Evolutionary conservation across 2,888 invertebrate genomes (phyloP).

Genomic region (Xanthorhoe designata): DNA sequence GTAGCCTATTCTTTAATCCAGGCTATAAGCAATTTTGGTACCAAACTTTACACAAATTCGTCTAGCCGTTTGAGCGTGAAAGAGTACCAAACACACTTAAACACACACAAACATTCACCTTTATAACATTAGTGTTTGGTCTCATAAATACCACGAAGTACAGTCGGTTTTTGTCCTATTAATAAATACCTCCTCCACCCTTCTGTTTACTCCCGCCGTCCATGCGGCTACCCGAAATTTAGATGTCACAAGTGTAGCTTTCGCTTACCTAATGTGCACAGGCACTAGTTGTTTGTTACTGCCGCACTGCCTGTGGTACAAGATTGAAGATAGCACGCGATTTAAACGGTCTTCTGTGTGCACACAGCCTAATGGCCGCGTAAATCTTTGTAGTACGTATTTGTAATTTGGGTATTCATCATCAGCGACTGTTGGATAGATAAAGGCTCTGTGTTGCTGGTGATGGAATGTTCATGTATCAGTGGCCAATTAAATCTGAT

Average conservation of each 20-base stretch:
- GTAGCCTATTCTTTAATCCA: no score
- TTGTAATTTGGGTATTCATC: conserved; percentile 49
- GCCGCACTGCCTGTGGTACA: conserved; percentile 69
- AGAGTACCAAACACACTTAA: no score
- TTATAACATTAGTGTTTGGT: no score
- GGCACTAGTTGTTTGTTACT: conserved; percentile 78
- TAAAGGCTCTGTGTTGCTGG: conserved; percentile 33
- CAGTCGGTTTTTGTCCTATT: no score
- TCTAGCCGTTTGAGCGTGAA: no score
- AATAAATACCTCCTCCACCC: conserved; percentile 36
- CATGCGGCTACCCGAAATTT: conserved; percentile 82
- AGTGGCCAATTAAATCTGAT: no score
- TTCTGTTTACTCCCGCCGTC: conserved; percentile 43
- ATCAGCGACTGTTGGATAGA: conserved; percentile 39
- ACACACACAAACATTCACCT: no score
- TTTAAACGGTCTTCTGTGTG: conserved; percentile 69
- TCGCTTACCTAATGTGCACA: conserved; percentile 74
- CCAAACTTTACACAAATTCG: no score
- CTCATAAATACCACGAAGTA: no score
- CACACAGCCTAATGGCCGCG: conserved; percentile 52
- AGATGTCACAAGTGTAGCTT: conserved; percentile 83
- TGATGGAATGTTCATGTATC: neutral
- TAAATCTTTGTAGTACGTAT: conserved; percentile 43
- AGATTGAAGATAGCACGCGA: conserved; percentile 80
- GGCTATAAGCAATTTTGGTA: no score